Percentiles rank a stretch among this genome's conserved stretches.
Evolutionary conservation across 2,113 vertebrate species (phyloP).

Genomic region (Platycercus adscitus): DNA sequence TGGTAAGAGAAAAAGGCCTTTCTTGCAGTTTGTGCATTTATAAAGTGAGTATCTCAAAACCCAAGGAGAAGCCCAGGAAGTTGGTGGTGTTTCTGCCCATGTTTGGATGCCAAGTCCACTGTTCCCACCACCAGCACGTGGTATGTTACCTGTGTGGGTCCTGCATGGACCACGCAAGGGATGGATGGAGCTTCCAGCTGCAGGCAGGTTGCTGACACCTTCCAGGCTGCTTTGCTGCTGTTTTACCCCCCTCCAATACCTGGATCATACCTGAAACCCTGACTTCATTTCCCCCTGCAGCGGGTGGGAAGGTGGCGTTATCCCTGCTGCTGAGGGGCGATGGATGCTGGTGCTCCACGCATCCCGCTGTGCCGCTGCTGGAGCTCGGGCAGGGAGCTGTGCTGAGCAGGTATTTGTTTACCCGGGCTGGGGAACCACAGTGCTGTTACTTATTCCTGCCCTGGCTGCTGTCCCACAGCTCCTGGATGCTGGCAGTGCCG

Average conservation of each 20-base stretch:
- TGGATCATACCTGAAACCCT: accelerated
- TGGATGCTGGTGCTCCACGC: not conserved
- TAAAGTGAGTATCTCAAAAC: accelerated
- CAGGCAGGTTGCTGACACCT: not conserved
- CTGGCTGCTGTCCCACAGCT: constrained; percentile 55
- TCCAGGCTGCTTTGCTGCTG: not conserved
- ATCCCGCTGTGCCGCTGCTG: not conserved
- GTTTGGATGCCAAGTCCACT: accelerated
- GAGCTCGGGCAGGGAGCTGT: not conserved
- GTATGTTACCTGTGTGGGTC: accelerated
- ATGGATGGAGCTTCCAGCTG: not conserved
- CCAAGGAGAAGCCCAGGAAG: not conserved
- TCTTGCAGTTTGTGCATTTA: not conserved
- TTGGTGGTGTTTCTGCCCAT: accelerated
- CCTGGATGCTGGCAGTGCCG: constrained; percentile 28
- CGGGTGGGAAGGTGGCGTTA: not conserved
- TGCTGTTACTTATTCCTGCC: constrained; percentile 46
- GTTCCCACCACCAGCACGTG: accelerated
- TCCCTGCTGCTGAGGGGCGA: accelerated
- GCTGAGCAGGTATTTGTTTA: constrained; percentile 40
- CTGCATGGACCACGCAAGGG: accelerated
- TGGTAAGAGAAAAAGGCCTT: accelerated
- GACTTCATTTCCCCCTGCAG: accelerated
- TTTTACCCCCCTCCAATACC: not conserved
- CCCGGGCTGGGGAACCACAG: constrained; percentile 39